These are phyloP conservation scores for Sicus ferrugineus DNA, from an alignment of 2,888 invertebrate species.

Conservation along the genomic window DNA sequence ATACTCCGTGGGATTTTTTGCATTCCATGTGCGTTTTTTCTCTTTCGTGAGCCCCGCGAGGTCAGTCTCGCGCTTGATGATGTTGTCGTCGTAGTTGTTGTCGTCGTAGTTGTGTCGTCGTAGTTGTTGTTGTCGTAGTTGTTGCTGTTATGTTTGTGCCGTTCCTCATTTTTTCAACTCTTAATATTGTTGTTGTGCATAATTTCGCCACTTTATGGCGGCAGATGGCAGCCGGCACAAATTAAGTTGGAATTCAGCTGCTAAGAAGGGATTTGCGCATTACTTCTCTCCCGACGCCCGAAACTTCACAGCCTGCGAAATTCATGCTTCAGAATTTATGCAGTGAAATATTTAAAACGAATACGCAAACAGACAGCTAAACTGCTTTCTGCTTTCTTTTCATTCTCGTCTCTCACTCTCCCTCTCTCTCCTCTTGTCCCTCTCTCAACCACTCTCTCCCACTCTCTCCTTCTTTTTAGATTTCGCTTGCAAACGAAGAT, in stretches of 20 bases:
- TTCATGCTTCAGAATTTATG: too few species aligned
- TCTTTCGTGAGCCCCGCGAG: slow-evolving; percentile 36
- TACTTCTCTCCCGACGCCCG: background rate
- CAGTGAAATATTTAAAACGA: slow-evolving; percentile 11
- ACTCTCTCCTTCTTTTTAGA: slow-evolving; percentile 21
- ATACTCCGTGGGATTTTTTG: slow-evolving; percentile 25
- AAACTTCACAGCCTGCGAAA: background rate
- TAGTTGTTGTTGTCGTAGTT: slow-evolving; percentile 22
- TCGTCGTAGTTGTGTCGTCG: background rate
- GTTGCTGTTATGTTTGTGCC: background rate
- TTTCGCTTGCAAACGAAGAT: slow-evolving; percentile 46
- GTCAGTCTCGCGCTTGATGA: slow-evolving; percentile 29
- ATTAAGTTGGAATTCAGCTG: slow-evolving; percentile 24
- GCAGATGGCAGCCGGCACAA: slow-evolving; percentile 27
- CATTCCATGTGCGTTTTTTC: slow-evolving; percentile 31
- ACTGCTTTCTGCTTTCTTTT: slow-evolving; percentile 16
- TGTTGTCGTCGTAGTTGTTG: slow-evolving; percentile 15
- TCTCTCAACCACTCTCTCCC: slow-evolving; percentile 35
- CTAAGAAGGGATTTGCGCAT: too few species aligned
- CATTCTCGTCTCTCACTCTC: slow-evolving; percentile 32
- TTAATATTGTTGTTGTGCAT: slow-evolving; percentile 9
- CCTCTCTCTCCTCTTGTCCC: slow-evolving; percentile 1
- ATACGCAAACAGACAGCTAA: slow-evolving; percentile 20
- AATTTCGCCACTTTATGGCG: slow-evolving; percentile 32
- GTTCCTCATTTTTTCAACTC: slow-evolving; percentile 31